Evolutionary conservation across 2,888 invertebrate species (phyloP).

Genomic region (Phengaris arion): DNA sequence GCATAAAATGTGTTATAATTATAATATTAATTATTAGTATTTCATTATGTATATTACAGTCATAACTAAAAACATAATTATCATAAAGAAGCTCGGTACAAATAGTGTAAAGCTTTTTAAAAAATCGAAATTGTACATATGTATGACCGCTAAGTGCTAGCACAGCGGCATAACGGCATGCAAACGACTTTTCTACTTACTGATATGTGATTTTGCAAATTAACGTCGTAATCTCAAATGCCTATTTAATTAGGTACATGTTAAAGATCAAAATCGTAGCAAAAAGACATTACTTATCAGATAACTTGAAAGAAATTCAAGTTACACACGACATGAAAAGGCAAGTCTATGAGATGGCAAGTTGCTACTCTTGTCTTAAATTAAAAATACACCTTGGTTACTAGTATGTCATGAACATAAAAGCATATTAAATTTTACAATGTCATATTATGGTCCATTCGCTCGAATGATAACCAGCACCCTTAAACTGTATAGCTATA

Average conservation of each 20-base stretch:
- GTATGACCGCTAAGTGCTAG: not conserved
- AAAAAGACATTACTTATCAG: slow-evolving; percentile 5
- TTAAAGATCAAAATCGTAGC: not conserved
- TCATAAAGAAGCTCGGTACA: slow-evolving; percentile 38
- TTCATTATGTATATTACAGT: slow-evolving; percentile 33
- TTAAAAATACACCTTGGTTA: slow-evolving; percentile 49
- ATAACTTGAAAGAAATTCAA: slow-evolving; percentile 48
- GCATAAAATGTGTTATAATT: slow-evolving; percentile 26
- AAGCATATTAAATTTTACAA: slow-evolving; percentile 54
- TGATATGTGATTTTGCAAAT: slow-evolving; percentile 28
- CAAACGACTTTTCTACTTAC: slow-evolving; percentile 11
- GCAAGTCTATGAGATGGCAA: slow-evolving; percentile 70
- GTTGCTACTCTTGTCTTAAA: slow-evolving; percentile 57
- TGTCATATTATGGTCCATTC: slow-evolving; percentile 54
- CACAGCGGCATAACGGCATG: not conserved
- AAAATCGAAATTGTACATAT: slow-evolving; percentile 14
- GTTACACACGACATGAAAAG: slow-evolving; percentile 50
- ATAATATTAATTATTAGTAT: slow-evolving; percentile 30
- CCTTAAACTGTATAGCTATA: slow-evolving; percentile 45
- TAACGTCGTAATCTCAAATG: slow-evolving; percentile 4
- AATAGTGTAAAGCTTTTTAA: slow-evolving; percentile 32
- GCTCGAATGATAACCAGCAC: slow-evolving; percentile 62
- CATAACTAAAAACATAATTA: slow-evolving; percentile 38
- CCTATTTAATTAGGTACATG: not conserved
- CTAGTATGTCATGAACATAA: slow-evolving; percentile 65